Evolutionary conservation across 2,113 vertebrate species (phyloP), one percentile per base, ranked within the genome.

Genomic region (Muntiacus reevesi): DNA sequence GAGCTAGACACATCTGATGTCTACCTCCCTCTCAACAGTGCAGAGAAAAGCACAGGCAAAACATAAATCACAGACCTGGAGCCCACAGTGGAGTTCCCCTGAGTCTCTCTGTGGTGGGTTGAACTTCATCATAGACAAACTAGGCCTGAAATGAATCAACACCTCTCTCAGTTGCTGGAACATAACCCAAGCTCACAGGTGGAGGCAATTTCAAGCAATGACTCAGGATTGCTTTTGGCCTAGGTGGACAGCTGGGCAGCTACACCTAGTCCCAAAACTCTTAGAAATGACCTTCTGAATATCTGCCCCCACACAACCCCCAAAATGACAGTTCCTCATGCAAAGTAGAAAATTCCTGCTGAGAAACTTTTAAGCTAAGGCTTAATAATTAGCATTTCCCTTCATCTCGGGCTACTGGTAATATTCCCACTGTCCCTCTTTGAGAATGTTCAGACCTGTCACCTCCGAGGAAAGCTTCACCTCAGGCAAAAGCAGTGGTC

Each of bases 11-110:
- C 59, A 74, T 55, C 6, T 50, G 21, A 40, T 74, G 27, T 89
- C 67, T 74, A 50, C 54, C 52, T 87, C n/a, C 6, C n/a, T 71
- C 57, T 95, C 52, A 62, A 82, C 55, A 96, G 83, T 47, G 30
- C 82, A 62, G 43, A 90, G 79, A 55, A 96, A 67, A 59, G 25
- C 47, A 1, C 8, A 17, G 27, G 78, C 55, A 79, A 94, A 91
- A 92, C 94, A 97, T 95, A 98, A 99, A 98, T 98, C 97, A 97
- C 97, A 98, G 97, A 88, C 60, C 95, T 97, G 52, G 52, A 95
- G 94, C 93, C 96, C 96, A 76, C 92, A 84, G 93, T 88, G 97
- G 79, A 85, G 84, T 81, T 98, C 97, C 96, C 67, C 87, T 0
- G 0, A 92, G 95, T 40, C 13, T 96, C 88, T 98, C 97, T 96